Evolutionary conservation across 2,797 vertebrate genomes (phyloP), one percentile per base, ranked within the genome.

Genomic region (Lepilemur septentrionalis): DNA sequence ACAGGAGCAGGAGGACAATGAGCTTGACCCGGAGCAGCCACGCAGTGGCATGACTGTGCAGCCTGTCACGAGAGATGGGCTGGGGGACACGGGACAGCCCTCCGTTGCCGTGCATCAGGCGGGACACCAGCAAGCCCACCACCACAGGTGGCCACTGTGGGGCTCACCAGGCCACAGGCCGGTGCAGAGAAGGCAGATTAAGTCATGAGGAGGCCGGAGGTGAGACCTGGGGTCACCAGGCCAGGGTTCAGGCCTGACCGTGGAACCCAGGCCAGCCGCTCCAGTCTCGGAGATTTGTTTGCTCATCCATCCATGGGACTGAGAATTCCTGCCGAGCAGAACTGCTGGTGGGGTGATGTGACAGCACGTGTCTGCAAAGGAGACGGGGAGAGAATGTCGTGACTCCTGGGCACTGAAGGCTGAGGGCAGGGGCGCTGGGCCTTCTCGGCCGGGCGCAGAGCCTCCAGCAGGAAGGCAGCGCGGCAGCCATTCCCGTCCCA

Each of bases 31-130:
- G 25, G 1, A 48, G 30, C 25, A 46, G 52, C 7, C 8, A 11
- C n/a, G 8, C 5, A 0, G 10, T 4, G 22, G 28, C 6, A 12
- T 0, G 12, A 76, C 32, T 4, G 0, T 7, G n/a, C 13, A 9
- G 65, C 12, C 63, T 61, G 2, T 63, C 15, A 4, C 0, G 0
- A 25, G 17, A 84, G 30, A 75, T 7, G 20, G 32, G 17, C 28
- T 0, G n/a, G 15, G 7, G 32, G 63, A 18, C 63, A n/a, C 7
- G 17, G 63, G 63, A n/a, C 32, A 65, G 63, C 63, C 32, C 63
- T 25, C 63, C 15, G 8, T 15, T n/a, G 63, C 63, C 63, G 1
- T 8, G 63, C 32, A 18, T 9, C 32, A 14, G 52, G 46, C 59
- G 7, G 1, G 20, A 65, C 28, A 25, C 85, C 28, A 22, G 23